Percentiles rank a stretch among this genome's conserved stretches.
These are phyloP conservation scores for Arvicola amphibius DNA, from an alignment of 2,797 vertebrate species.

Conservation along the genomic window DNA sequence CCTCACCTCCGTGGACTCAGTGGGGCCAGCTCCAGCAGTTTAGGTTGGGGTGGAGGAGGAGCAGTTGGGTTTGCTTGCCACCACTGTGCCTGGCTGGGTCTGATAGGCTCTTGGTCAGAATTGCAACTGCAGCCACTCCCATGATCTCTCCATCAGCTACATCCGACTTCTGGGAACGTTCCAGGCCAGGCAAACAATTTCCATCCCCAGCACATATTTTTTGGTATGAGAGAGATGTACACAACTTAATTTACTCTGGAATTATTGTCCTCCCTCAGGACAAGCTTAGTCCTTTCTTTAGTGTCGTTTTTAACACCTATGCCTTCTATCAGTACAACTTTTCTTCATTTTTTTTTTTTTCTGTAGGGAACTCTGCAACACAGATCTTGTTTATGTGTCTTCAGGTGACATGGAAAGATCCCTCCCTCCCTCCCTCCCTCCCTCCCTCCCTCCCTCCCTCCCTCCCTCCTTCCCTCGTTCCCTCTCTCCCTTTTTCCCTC, in stretches of 20 bases:
- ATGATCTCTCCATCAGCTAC: too few relatives aligned
- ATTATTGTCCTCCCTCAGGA: background rate
- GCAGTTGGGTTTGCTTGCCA: background rate
- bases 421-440: too few relatives aligned
- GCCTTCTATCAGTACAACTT: background rate
- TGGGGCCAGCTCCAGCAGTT: background rate
- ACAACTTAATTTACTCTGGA: background rate
- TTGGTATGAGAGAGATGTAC: background rate
- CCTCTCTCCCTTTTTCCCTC: too few relatives aligned
- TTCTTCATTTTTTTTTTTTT: background rate
- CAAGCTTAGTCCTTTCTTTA: background rate
- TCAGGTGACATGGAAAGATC: background rate
- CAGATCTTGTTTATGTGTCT: background rate
- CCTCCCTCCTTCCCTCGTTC: fast-evolving
- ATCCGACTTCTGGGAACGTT: background rate
- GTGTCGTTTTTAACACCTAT: background rate
- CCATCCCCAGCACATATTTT: background rate
- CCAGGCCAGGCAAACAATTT: background rate
- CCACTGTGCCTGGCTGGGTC: background rate
- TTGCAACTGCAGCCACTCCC: too few relatives aligned
- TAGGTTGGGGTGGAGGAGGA: background rate
- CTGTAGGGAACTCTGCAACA: background rate
- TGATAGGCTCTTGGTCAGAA: background rate
- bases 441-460: too few relatives aligned
- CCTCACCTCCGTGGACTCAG: background rate